These are phyloP conservation scores for Notodonta ziczac DNA, from an alignment of 2,888 invertebrate genomes.

Conservation along the genomic window DNA sequence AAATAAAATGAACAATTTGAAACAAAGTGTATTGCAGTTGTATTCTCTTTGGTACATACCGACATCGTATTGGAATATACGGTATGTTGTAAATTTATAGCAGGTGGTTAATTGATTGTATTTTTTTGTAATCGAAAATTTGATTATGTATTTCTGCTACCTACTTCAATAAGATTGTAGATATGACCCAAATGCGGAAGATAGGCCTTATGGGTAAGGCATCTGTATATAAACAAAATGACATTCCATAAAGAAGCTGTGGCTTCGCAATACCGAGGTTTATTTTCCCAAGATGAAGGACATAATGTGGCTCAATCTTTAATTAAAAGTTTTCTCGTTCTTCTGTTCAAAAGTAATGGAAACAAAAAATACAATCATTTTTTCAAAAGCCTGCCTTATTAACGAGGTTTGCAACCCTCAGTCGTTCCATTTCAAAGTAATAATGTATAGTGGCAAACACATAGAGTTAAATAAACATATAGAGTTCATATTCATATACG, in stretches of 20 bases:
- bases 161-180: too few species aligned
- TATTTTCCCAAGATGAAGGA: conserved; percentile 56
- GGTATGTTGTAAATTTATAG: too few species aligned
- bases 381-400: conserved; percentile 44
- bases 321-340: conserved; percentile 70
- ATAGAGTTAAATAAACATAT: too few species aligned
- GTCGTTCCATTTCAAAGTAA: not conserved
- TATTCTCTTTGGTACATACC: too few species aligned
- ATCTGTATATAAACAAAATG: conserved; percentile 22
- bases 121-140: too few species aligned
- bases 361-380: conserved; percentile 51
- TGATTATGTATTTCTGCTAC: too few species aligned
- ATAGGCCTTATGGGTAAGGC: too few species aligned
- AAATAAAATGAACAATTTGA: conserved; percentile 29
- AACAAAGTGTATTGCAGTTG: conserved; percentile 18
- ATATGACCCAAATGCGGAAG: too few species aligned
- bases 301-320: conserved; percentile 69
- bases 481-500: too few species aligned
- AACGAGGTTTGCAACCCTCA: conserved; percentile 32
- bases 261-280: conserved; percentile 55
- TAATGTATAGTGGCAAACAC: not conserved
- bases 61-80: too few species aligned
- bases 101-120: too few species aligned
- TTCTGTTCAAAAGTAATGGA: conserved; percentile 57
- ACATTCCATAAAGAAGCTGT: conserved; percentile 54